Percentiles rank a stretch among this genome's conserved stretches.
phyloP scores from a whole-genome alignment of 2,888 invertebrate genomes.

The Platerodrilus igneus region DNA sequence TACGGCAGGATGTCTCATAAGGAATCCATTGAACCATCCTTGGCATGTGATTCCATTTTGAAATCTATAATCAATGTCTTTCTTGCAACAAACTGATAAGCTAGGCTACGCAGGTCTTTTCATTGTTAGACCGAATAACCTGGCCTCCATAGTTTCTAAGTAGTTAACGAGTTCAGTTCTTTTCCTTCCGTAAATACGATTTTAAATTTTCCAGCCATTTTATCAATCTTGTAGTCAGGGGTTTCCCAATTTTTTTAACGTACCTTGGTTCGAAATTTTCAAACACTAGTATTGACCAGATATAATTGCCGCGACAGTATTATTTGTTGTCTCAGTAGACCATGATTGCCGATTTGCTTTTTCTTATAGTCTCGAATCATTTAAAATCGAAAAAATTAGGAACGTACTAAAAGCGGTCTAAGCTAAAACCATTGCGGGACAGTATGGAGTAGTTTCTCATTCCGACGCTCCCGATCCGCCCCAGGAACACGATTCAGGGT shows the following conservation, averaged over 20 bases:
- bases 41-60: slow-evolving; percentile 1
- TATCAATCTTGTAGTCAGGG: slow-evolving; percentile 10
- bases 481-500: slow-evolving; percentile 1
- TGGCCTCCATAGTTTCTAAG: slow-evolving; percentile 12
- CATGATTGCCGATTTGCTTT: slow-evolving; percentile 11
- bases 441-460: no score
- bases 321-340: slow-evolving; percentile 11
- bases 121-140: no score
- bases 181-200: slow-evolving; percentile 17
- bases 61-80: background rate
- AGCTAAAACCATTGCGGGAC: background rate
- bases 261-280: slow-evolving; percentile 11
- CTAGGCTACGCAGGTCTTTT: no score
- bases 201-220: slow-evolving; percentile 8
- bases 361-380: slow-evolving; percentile 9
- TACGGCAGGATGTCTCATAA: background rate
- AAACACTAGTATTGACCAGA: slow-evolving; percentile 17
- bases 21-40: background rate
- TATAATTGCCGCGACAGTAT: slow-evolving; percentile 15
- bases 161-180: slow-evolving; percentile 20
- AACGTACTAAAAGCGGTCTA: background rate
- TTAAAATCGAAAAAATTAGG: slow-evolving; percentile 6
- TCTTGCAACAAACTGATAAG: no score
- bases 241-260: slow-evolving; percentile 8
- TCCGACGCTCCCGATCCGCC: no score